phyloP scores from a whole-genome alignment of 2,888 invertebrate species.

The Drosophila kambysellisi region DNA sequence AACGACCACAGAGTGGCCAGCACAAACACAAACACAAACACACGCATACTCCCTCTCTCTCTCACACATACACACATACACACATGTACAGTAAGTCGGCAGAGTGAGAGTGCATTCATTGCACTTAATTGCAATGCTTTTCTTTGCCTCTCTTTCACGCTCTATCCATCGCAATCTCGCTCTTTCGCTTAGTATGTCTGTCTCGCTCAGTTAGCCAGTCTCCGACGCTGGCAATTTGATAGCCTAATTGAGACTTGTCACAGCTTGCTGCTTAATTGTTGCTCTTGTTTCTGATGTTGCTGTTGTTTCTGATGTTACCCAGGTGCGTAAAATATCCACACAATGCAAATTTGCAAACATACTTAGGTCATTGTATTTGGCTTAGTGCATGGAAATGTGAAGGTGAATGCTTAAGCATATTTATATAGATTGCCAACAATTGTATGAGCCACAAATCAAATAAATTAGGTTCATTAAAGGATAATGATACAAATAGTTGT shows the following conservation, averaged over 20 bases:
- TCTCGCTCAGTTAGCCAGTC: constrained; percentile 25
- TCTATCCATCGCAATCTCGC: constrained; percentile 1
- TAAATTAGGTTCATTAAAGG: constrained; percentile 65
- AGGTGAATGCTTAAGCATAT: neutral
- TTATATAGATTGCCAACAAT: neutral
- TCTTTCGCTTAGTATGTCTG: neutral
- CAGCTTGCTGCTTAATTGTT: constrained; percentile 63
- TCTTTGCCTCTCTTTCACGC: constrained; percentile 35
- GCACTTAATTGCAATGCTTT: constrained; percentile 69
- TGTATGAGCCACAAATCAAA: constrained; percentile 34
- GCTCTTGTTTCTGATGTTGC: constrained; percentile 18
- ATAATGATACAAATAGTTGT: constrained; percentile 30
- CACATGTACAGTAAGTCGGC: constrained; percentile 12
- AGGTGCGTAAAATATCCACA: constrained; percentile 57
- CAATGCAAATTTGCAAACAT: constrained; percentile 10
- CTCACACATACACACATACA: neutral
- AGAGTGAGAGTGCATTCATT: constrained; percentile 59
- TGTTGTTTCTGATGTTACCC: constrained; percentile 26
- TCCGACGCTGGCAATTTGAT: constrained; percentile 61
- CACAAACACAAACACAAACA: constrained; percentile 1
- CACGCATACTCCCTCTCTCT: neutral
- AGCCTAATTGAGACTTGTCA: constrained; percentile 82
- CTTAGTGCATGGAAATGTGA: constrained; percentile 15
- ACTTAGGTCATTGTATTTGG: constrained; percentile 10
- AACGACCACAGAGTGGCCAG: constrained; percentile 48